phyloP scores from a whole-genome alignment of 1,140 invertebrate species.

The Gonioctena quinquepunctata region DNA sequence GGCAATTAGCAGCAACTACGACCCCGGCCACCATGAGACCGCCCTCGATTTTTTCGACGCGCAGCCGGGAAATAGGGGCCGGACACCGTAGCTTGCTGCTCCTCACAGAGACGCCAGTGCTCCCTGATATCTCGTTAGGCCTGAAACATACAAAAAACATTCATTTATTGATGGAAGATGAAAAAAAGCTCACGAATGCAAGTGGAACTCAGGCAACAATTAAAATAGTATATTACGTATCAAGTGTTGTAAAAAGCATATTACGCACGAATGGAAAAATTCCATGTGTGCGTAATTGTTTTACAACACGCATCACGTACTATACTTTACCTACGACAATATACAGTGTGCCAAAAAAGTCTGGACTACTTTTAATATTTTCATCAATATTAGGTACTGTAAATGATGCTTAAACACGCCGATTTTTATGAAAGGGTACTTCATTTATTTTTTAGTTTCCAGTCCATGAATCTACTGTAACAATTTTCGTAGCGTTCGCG shows the following conservation, averaged over 20 bases:
- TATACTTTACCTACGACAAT: neutral
- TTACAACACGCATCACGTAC: neutral
- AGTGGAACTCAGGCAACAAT: no score
- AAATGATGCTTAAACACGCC: no score
- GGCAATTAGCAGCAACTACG: slow-evolving; percentile 74
- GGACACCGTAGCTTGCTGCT: slow-evolving; percentile 47
- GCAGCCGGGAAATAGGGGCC: slow-evolving; percentile 61
- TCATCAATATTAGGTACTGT: no score
- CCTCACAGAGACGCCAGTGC: slow-evolving; percentile 48
- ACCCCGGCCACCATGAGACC: slow-evolving; percentile 74
- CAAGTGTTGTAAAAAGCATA: neutral
- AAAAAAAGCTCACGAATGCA: no score
- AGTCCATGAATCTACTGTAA: no score
- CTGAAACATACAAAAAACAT: slow-evolving; percentile 51
- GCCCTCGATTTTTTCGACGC: slow-evolving; percentile 75
- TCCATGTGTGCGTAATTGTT: neutral
- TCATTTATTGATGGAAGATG: slow-evolving; percentile 10
- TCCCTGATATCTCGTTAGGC: slow-evolving; percentile 58
- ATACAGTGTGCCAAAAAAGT: no score
- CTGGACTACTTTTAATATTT: no score
- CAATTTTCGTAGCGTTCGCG: no score
- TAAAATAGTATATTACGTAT: neutral
- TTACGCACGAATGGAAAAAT: neutral
- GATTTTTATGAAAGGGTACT: no score
- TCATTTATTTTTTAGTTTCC: no score